A percentile compares a stretch with the other conserved stretches of the same genome.
These are phyloP conservation scores for Aphodius granarius DNA, from an alignment of 2,888 invertebrate genomes.

Conservation along the genomic window DNA sequence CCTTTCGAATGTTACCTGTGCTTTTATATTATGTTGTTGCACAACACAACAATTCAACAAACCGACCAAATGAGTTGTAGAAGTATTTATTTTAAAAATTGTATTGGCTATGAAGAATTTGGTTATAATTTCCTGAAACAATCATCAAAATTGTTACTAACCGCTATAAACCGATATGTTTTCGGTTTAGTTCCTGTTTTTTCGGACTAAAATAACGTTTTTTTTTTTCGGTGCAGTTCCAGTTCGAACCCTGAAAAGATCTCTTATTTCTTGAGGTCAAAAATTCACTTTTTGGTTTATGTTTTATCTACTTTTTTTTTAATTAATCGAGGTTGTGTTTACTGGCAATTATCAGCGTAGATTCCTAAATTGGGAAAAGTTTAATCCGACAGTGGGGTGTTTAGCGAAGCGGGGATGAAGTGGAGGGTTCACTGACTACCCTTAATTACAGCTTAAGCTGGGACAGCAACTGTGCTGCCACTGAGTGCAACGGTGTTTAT, in stretches of 20 bases:
- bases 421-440: conserved; percentile 15
- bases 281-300: no score
- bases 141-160: no score
- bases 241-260: neutral
- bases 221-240: neutral
- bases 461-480: neutral
- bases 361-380: conserved; percentile 17
- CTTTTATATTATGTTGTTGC: neutral
- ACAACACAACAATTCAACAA: neutral
- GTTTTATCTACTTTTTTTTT: no score
- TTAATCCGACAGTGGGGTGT: conserved; percentile 6
- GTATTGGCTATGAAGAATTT: no score
- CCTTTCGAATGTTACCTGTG: neutral
- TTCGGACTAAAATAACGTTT: no score
- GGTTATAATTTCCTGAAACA: no score
- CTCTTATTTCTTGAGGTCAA: no score
- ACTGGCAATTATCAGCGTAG: neutral
- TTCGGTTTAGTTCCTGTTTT: no score
- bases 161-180: no score
- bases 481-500: neutral
- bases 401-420: neutral
- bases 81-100: no score
- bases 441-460: conserved; percentile 13
- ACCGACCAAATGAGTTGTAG: no score
- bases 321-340: no score